Base-by-base conservation (phyloP, 2,113 vertebrate genomes). In the Rhinolophus ferrumequinum region DNA sequence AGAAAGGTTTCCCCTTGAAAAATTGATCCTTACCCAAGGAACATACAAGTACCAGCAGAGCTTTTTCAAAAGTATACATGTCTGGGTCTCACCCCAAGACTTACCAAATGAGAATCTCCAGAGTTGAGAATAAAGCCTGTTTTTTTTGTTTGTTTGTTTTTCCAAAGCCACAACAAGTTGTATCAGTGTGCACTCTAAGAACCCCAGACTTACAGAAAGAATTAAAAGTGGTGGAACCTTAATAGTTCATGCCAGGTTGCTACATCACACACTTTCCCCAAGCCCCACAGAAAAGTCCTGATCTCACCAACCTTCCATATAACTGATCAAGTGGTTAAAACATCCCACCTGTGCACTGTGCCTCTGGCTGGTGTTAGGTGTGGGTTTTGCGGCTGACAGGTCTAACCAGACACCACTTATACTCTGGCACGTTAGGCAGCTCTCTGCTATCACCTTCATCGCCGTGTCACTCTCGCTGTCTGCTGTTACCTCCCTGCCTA, bases 291-390 rank as follows among this genome's bases (percentile, higher is more conserved):
- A 69, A 81, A 72, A 80, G 6, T 28, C 26, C 15, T 41, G 10
- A 11, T 69, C 38, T 30, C 28, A 5, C 41, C 33, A 67, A 30
- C 10, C 28, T 69, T 26, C 38, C 19, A 30, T 41, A n/a, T 3
- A 33, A 12, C 12, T 6, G n/a, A 64, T 26, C 13, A 18, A 26
- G 15, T 21, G 19, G 58, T 69, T 44, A 14, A 70, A 18, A 33
- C 0, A 9, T 8, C 41, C 1, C 11, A 2, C 1, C 16, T 54
- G 9, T 4, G 0, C 54, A 0, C 1, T 26, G 12, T 22, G 11
- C 66, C 69, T 60, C n/a, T 14, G 50, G 58, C 6, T 22, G 7
- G 35, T 47, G 15, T 21, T 41, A 33, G 47, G 38, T 38, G 41
- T 44, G 30, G 18, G 38, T 56, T 72, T 56, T 44, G 7, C 26